phyloP scores from a whole-genome alignment of 1,140 invertebrate species.

The Orius insidiosus region DNA sequence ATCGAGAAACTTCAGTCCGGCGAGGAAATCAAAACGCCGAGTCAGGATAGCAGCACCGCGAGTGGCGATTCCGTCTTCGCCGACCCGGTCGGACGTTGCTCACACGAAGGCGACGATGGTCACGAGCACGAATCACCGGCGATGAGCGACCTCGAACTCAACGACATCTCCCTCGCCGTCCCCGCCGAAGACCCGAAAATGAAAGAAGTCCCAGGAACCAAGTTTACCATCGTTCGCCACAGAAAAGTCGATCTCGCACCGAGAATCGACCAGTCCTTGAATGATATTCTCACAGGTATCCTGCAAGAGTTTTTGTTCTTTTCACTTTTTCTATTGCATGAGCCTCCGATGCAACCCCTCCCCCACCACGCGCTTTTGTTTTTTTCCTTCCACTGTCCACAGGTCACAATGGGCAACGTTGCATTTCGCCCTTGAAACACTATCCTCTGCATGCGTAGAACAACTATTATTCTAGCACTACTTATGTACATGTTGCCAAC shows the following conservation, averaged over 20 bases:
- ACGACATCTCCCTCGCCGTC: slow-evolving; percentile 2
- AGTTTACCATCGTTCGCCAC: slow-evolving; percentile 15
- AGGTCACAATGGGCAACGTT: no score
- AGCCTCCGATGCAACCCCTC: no score
- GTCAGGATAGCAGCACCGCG: slow-evolving; percentile 10
- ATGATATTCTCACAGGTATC: slow-evolving; percentile 14
- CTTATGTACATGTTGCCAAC: no score
- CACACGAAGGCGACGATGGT: neutral
- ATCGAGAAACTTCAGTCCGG: slow-evolving; percentile 2
- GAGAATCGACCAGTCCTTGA: slow-evolving; percentile 6
- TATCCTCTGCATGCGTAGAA: no score
- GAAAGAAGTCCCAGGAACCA: slow-evolving; percentile 11
- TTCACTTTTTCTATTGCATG: no score
- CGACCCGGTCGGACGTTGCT: slow-evolving; percentile 5
- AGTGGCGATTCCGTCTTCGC: slow-evolving; percentile 11
- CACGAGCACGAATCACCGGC: neutral
- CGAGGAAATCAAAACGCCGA: slow-evolving; percentile 9
- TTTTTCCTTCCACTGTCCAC: no score
- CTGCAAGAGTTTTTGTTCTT: no score
- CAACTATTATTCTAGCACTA: no score
- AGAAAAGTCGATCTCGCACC: slow-evolving; percentile 13
- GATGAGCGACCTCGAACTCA: slow-evolving; percentile 2
- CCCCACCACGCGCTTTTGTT: no score
- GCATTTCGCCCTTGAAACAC: no score
- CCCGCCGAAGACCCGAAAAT: neutral